Evolutionary conservation across 2,888 invertebrate species (phyloP), one percentile per base, ranked within the genome.

Genomic region (Pollenia griseotomentosa): DNA sequence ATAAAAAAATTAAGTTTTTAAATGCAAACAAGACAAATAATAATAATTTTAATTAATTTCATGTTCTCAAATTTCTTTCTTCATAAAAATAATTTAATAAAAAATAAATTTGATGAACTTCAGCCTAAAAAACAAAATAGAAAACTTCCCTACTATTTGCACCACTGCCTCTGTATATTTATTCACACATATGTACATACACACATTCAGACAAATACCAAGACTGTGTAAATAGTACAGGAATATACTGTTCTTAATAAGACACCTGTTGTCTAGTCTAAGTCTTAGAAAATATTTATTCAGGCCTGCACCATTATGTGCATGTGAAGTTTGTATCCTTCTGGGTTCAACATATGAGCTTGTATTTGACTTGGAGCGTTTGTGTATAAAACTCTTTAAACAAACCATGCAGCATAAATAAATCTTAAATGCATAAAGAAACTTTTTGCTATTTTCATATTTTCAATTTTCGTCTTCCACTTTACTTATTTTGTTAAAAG

Each of bases 361-460:
- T 57, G 57, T 42, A 10, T 48, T 48, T 65, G 14, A 2, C 48
- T 42, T 14, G 40, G 3, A 46, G 48, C n/a, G 12, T 79, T 42
- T 61, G 33, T 46, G 16, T 7, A 57, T 71, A 14, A 33, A 44
- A 48, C 57, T 73, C 73, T 74, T 66, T 19, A 48, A 66, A 65
- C 48, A 74, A 57, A 46, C 48, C 53, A 73, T 80, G 71, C 61
- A 71, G 80, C 63, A 59, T 44, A 65, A 55, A 80, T 71, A 80
- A 80, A 80, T 80, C 80, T 71, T 44, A 57, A 71, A 80, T 63
- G 71, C 63, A 78, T 16, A 80, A 42, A 71, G 71, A 80, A 6
- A n/a, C 4, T 70, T 66, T n/a, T 63, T 63, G 19, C 12, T 33
- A 33, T 51, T 40, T 79, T 33, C 6, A 10, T 66, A n/a, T 16